These are phyloP conservation scores for Hydropsyche betteni DNA, from an alignment of 2,888 invertebrate species.

Conservation along the genomic window DNA sequence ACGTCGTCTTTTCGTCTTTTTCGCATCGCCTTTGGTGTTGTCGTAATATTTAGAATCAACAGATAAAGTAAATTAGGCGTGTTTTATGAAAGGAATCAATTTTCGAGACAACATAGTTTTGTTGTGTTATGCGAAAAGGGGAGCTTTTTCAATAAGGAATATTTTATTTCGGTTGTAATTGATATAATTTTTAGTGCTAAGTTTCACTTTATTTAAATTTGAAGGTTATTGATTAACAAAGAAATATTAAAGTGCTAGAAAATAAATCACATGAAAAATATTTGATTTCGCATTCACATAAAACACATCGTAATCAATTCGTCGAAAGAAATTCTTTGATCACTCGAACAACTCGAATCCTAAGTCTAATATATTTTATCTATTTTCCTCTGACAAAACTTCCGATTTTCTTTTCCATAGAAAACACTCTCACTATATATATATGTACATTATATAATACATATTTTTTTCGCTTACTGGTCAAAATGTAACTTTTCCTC, in stretches of 20 bases:
- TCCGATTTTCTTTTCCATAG: not conserved
- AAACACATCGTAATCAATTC: not conserved
- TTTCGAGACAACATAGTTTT: not conserved
- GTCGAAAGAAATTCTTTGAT: constrained; percentile 18
- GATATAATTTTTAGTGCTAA: too few relatives aligned
- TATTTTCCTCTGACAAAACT: not conserved
- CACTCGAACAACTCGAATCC: constrained; percentile 3
- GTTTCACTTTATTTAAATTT: not conserved
- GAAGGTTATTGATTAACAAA: not conserved
- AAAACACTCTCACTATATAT: too few relatives aligned
- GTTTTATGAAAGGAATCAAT: constrained; percentile 31
- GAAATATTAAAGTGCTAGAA: too few relatives aligned
- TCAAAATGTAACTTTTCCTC: too few relatives aligned
- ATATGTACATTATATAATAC: too few relatives aligned
- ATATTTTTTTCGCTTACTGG: too few relatives aligned
- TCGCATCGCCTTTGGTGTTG: constrained; percentile 2
- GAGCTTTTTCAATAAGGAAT: too few relatives aligned
- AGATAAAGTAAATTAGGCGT: constrained; percentile 17
- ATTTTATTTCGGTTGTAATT: too few relatives aligned
- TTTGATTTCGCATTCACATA: not conserved
- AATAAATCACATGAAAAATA: not conserved
- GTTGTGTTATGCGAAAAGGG: too few relatives aligned
- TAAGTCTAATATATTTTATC: constrained; percentile 17
- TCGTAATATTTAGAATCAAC: constrained; percentile 34
- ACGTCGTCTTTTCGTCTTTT: constrained; percentile 18